Conservation (phyloP, 2,888 invertebrate species). For the Cryptocheilus praepositus region DNA sequence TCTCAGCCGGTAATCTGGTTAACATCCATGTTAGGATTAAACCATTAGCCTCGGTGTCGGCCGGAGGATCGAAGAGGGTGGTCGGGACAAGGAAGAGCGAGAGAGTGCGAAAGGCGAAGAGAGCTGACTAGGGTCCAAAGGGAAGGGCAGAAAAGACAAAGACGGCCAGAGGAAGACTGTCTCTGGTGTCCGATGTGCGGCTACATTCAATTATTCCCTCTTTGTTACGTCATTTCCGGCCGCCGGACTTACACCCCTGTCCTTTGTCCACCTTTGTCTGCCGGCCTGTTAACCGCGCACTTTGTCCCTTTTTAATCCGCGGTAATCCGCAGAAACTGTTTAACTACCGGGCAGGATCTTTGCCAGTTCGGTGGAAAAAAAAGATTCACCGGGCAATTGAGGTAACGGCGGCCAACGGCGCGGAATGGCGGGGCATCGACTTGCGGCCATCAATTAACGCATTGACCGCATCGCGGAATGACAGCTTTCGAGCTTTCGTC, state of each 20-base stretch:
- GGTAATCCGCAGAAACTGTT: no score
- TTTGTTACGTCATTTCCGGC: conserved; percentile 29
- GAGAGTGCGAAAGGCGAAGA: no score
- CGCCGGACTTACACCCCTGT: conserved; percentile 11
- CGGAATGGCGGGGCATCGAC: no score
- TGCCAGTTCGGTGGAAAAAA: no score
- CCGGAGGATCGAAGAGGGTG: conserved; percentile 22
- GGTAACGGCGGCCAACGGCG: no score
- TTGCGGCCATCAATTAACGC: no score
- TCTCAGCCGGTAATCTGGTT: conserved; percentile 63
- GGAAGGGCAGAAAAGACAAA: not conserved
- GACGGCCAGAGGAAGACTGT: not conserved
- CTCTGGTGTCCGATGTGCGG: conserved; percentile 30
- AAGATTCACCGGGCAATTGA: no score
- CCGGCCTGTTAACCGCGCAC: not conserved
- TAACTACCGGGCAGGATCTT: no score
- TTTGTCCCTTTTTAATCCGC: conserved; percentile 19
- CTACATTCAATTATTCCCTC: conserved; percentile 48
- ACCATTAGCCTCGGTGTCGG: conserved; percentile 52
- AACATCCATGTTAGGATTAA: conserved; percentile 68
- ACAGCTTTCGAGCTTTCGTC: no score
- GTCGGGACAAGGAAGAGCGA: no score
- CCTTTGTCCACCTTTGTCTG: not conserved
- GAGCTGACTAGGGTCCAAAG: conserved; percentile 3
- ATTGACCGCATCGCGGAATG: no score